A percentile compares a stretch with the other conserved stretches of the same genome.
These are phyloP conservation scores for Drosophila sturtevanti DNA, from an alignment of 1,140 invertebrate species.

Conservation along the genomic window DNA sequence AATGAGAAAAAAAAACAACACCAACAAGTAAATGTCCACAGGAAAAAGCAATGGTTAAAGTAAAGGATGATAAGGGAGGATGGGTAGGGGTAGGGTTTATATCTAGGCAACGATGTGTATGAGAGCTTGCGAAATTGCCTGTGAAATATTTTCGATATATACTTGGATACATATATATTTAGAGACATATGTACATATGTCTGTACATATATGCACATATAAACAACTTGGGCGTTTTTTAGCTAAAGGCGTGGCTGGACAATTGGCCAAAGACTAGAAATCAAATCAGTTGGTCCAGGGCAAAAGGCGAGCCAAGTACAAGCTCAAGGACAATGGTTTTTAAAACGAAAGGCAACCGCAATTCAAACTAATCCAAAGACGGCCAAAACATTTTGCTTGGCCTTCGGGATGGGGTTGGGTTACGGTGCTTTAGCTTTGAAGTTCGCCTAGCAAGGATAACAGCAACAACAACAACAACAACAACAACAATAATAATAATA, in stretches of 20 bases:
- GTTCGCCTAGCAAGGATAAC: background rate
- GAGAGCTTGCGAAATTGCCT: constrained; percentile 70
- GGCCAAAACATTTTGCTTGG: constrained; percentile 25
- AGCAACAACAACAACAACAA: no score
- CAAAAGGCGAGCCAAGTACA: background rate
- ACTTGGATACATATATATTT: constrained; percentile 17
- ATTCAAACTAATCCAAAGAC: constrained; percentile 43
- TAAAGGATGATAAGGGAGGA: background rate
- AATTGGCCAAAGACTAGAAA: constrained; percentile 45
- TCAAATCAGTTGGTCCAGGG: constrained; percentile 40
- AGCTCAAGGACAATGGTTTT: constrained; percentile 38
- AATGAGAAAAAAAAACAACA: background rate
- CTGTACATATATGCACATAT: background rate
- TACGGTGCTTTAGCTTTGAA: background rate
- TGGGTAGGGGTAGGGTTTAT: background rate
- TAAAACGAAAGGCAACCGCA: constrained; percentile 34
- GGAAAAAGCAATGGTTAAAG: background rate
- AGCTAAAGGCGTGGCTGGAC: constrained; percentile 16
- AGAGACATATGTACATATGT: background rate
- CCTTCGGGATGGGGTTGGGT: background rate
- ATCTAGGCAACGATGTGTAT: constrained; percentile 50
- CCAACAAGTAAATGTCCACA: constrained; percentile 1
- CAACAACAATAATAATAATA: background rate
- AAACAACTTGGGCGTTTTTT: background rate
- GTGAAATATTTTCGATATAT: constrained; percentile 68